phyloP scores from a whole-genome alignment of 2,113 vertebrate genomes.

The Engystomops pustulosus region DNA sequence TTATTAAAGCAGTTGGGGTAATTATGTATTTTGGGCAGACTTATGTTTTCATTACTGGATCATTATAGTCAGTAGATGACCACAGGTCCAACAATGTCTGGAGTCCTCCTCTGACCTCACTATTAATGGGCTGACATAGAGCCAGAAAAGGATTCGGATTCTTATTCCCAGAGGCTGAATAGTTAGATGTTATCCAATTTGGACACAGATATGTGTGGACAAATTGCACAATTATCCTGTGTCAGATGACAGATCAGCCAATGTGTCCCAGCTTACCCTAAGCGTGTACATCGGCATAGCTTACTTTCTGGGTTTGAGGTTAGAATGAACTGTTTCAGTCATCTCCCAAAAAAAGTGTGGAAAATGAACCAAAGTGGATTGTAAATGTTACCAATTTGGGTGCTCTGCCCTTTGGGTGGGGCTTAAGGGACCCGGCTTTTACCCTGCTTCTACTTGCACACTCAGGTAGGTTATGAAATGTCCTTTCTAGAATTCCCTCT shows the following conservation, averaged over 20 bases:
- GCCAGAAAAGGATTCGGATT: constrained; percentile 10
- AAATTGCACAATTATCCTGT: constrained; percentile 12
- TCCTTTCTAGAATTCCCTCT: too few species aligned
- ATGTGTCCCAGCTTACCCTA: not conserved
- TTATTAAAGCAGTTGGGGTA: not conserved
- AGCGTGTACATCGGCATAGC: not conserved
- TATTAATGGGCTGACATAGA: not conserved
- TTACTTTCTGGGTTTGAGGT: not conserved
- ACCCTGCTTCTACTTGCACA: too few species aligned
- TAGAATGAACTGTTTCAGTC: not conserved
- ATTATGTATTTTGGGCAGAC: constrained; percentile 16
- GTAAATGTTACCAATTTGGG: too few species aligned
- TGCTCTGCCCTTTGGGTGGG: too few species aligned
- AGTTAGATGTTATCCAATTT: not conserved
- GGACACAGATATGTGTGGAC: constrained; percentile 19
- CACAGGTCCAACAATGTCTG: not conserved
- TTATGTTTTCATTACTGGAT: not conserved
- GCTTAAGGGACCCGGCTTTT: too few species aligned
- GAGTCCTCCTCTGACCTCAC: not conserved
- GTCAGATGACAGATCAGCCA: not conserved
- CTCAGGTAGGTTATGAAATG: too few species aligned
- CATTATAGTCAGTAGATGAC: not conserved
- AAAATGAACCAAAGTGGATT: too few species aligned
- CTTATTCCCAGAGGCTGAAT: not conserved
- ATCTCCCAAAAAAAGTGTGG: not conserved